Evolutionary conservation across 1,140 invertebrate species (phyloP).

Genomic region (Hermatobates lingyangjiaoensis): DNA sequence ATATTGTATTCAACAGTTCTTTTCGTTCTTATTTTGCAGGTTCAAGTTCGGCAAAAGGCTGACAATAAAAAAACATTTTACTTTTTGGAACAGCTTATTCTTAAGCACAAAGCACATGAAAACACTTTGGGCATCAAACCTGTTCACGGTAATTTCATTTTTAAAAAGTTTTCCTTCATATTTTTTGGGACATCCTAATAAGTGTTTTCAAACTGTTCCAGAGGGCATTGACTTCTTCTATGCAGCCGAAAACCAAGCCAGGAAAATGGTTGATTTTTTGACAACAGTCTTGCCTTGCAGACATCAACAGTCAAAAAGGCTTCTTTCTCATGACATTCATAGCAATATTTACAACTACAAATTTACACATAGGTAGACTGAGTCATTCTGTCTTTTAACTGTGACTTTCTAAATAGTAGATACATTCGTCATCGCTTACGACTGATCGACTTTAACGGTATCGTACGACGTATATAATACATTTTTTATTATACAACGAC

Average conservation of each 20-base stretch:
- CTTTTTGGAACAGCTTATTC: constrained; percentile 91
- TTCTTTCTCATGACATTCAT: constrained; percentile 93
- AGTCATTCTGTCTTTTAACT: no score
- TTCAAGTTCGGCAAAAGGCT: constrained; percentile 69
- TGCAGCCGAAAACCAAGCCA: constrained; percentile 68
- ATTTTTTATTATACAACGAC: no score
- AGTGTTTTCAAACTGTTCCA: constrained; percentile 26
- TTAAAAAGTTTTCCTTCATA: background rate
- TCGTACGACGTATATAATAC: no score
- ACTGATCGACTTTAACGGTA: no score
- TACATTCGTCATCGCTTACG: no score
- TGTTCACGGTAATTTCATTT: constrained; percentile 45
- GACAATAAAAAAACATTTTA: constrained; percentile 97
- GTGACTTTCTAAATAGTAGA: no score
- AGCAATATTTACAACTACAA: constrained; percentile 97
- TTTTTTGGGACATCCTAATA: constrained; percentile 1
- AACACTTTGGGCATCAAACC: constrained; percentile 88
- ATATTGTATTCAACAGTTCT: no score
- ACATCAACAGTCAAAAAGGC: constrained; percentile 76
- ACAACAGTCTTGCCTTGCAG: constrained; percentile 66
- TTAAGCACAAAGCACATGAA: constrained; percentile 86
- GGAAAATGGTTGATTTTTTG: constrained; percentile 92
- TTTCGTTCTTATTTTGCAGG: constrained; percentile 27
- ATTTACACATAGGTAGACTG: constrained; percentile 53
- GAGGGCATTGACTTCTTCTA: constrained; percentile 95